Evolutionary conservation across 2,888 invertebrate genomes (phyloP).

Genomic region (Protonemura montana): DNA sequence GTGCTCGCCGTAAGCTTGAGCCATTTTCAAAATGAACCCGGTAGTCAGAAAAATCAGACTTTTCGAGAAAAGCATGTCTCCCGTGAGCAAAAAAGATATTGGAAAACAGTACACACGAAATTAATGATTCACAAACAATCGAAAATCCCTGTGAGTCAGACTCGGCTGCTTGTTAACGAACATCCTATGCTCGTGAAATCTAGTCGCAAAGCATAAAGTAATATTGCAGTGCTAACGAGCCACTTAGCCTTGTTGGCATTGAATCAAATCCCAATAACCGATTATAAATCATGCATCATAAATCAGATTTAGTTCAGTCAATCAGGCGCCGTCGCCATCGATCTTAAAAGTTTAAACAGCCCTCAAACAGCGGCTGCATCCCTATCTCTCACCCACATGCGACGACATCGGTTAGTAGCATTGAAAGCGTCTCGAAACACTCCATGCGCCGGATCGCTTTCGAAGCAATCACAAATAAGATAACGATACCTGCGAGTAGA

Average conservation of each 20-base stretch:
- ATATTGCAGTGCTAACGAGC: no score
- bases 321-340: neutral
- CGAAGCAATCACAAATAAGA: constrained; percentile 7
- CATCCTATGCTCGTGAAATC: neutral
- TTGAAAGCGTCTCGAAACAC: no score
- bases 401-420: neutral
- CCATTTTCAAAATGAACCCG: neutral
- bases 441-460: neutral
- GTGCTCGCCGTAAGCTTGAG: neutral
- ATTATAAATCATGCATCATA: neutral
- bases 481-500: constrained; percentile 50
- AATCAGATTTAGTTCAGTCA: neutral
- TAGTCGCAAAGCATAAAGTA: neutral
- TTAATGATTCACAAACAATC: neutral
- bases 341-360: neutral
- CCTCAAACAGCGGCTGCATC: neutral
- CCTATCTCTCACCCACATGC: constrained; percentile 9
- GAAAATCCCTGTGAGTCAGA: neutral
- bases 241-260: neutral
- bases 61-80: neutral
- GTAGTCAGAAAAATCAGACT: no score
- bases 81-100: neutral
- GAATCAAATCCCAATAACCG: neutral
- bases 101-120: neutral
- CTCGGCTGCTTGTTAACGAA: neutral